Percentiles rank a stretch among this genome's conserved stretches.
Conservation (phyloP, 2,113 vertebrate genomes). For the Falcunculus frontatus region DNA sequence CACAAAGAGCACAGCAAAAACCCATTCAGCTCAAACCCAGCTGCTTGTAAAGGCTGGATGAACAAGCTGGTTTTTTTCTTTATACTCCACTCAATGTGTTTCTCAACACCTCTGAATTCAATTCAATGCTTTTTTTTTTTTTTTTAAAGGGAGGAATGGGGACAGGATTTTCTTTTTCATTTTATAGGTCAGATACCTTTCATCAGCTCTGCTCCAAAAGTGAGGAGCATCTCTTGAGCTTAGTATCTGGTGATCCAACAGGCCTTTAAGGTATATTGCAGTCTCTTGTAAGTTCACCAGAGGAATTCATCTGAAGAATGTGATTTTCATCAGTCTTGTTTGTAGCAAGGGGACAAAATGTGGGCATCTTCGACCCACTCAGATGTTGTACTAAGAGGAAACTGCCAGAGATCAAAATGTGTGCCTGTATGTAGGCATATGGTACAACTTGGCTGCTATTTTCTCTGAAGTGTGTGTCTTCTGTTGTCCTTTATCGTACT, state of each 20-base stretch:
- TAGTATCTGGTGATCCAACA: neutral
- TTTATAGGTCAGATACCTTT: conserved; percentile 3
- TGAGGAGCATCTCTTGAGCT: neutral
- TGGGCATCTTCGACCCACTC: neutral
- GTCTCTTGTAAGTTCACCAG: neutral
- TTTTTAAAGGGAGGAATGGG: neutral
- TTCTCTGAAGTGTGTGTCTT: neutral
- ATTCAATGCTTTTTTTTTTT: neutral
- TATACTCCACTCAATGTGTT: conserved; percentile 24
- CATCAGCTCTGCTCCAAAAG: neutral
- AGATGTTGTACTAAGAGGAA: neutral
- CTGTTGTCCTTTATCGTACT: neutral
- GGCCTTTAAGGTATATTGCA: neutral
- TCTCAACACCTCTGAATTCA: conserved; percentile 68
- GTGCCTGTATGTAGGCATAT: neutral
- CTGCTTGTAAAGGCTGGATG: conserved; percentile 67
- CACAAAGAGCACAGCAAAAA: conserved; percentile 59
- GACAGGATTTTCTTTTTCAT: conserved; percentile 29
- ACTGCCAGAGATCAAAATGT: neutral
- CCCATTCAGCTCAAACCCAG: conserved; percentile 40
- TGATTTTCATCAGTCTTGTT: neutral
- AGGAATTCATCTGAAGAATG: neutral
- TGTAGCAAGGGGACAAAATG: neutral
- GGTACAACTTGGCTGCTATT: neutral
- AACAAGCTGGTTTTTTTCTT: conserved; percentile 48